Conservation (phyloP, 2,113 vertebrate species). For the Callaeas wilsoni region DNA sequence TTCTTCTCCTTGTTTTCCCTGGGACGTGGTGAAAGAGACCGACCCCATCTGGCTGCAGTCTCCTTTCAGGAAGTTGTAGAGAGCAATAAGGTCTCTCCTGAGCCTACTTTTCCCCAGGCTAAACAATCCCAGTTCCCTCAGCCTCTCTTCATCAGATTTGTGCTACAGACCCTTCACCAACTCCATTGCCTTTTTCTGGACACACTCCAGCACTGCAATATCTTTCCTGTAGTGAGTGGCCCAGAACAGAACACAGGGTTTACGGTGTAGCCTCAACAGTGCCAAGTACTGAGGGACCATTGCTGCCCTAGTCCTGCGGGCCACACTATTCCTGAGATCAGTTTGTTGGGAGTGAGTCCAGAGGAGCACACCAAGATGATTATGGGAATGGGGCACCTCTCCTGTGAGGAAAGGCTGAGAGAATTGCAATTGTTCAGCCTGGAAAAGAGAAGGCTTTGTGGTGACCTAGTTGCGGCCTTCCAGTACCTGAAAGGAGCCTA, state of each 20-base stretch:
- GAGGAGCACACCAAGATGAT: neutral
- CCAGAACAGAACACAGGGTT: neutral
- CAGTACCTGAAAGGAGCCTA: neutral
- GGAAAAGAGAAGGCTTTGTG: neutral
- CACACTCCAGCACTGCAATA: accelerated
- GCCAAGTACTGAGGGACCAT: too few species aligned
- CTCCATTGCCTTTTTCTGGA: neutral
- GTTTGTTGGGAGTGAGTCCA: neutral
- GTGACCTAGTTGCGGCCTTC: accelerated
- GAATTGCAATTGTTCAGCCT: neutral
- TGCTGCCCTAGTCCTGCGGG: neutral
- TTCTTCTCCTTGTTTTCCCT: neutral
- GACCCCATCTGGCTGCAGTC: accelerated
- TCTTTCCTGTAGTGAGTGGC: neutral
- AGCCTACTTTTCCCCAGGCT: neutral
- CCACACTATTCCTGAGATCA: neutral
- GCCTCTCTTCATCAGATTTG: neutral
- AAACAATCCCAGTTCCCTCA: neutral
- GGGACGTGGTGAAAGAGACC: neutral
- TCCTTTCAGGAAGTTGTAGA: neutral
- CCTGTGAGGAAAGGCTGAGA: neutral
- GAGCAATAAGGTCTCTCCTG: neutral
- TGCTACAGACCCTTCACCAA: neutral
- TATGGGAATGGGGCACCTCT: neutral
- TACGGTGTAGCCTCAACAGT: neutral